These are phyloP conservation scores for Catharus bicknelli DNA, from an alignment of 2,113 vertebrate species.

Conservation along the genomic window DNA sequence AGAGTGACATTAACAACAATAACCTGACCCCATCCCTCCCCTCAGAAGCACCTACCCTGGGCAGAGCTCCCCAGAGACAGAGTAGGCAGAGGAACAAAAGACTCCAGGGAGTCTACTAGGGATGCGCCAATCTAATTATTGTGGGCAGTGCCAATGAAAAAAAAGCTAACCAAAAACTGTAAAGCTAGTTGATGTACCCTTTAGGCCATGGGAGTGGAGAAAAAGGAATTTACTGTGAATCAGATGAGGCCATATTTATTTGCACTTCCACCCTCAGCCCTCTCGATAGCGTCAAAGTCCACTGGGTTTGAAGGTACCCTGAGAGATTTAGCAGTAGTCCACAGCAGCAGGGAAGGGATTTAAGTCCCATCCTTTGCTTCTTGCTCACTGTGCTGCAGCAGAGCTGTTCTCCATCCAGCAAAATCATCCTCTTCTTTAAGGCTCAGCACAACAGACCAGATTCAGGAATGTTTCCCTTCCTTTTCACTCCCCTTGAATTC, in stretches of 20 bases:
- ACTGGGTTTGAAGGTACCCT: background rate
- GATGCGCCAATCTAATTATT: constrained; percentile 36
- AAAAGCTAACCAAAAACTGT: background rate
- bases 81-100: constrained; percentile 19
- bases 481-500: constrained; percentile 23
- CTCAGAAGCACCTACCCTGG: constrained; percentile 6
- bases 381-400: background rate
- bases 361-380: background rate
- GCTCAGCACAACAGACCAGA: constrained; percentile 36
- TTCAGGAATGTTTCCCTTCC: constrained; percentile 42
- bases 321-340: background rate
- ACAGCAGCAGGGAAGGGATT: background rate
- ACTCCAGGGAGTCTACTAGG: constrained; percentile 4
- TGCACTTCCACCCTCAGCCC: background rate
- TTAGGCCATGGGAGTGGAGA: constrained; percentile 36
- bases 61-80: background rate
- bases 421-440: constrained; percentile 19
- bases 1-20: constrained; percentile 48
- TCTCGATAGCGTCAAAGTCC: background rate
- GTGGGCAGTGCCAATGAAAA: constrained; percentile 9
- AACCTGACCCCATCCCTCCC: constrained; percentile 28
- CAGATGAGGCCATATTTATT: background rate
- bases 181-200: background rate
- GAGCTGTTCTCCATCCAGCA: constrained; percentile 6
- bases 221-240: constrained; percentile 21